Percentiles rank a stretch among this genome's conserved stretches.
Evolutionary conservation across 2,888 invertebrate species (phyloP).

Genomic region (Rhamphomyia laevipes): DNA sequence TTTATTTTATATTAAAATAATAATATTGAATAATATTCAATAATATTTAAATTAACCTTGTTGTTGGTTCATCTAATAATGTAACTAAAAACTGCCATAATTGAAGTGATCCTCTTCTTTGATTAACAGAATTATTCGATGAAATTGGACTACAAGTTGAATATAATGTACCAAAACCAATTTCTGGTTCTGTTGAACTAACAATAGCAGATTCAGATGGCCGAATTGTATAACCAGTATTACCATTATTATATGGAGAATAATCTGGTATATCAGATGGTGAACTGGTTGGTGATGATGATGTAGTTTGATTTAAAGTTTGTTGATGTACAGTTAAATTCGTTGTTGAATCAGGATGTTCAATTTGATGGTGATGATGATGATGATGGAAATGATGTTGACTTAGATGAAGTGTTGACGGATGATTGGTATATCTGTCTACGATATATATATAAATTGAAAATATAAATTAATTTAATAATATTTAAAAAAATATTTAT

Average conservation of each 20-base stretch:
- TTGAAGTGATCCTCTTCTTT: conserved; percentile 75
- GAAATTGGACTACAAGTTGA: conserved; percentile 25
- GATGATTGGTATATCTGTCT: conserved; percentile 29
- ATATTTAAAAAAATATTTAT: no score
- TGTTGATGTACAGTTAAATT: conserved; percentile 11
- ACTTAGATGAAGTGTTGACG: conserved; percentile 19
- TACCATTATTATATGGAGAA: conserved; percentile 17
- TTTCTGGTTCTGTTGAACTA: conserved; percentile 32
- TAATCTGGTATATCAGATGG: conserved; percentile 1
- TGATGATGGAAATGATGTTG: conserved; percentile 18
- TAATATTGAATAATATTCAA: neutral
- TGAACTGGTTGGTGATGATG: conserved; percentile 1
- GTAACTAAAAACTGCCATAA: conserved; percentile 92
- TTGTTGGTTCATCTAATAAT: conserved; percentile 53
- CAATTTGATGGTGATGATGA: conserved; percentile 27
- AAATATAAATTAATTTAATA: no score
- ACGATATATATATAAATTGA: no score
- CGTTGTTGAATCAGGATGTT: conserved; percentile 38
- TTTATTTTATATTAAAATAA: neutral
- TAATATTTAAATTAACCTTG: conserved; percentile 33
- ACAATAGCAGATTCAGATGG: conserved; percentile 30
- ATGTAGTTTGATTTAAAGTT: neutral
- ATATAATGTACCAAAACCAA: conserved; percentile 32
- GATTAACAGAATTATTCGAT: conserved; percentile 35
- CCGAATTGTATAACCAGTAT: conserved; percentile 32